Evolutionary conservation across 2,888 invertebrate species (phyloP), one percentile per base, ranked within the genome.

Genomic region (Mythimna lalbum): DNA sequence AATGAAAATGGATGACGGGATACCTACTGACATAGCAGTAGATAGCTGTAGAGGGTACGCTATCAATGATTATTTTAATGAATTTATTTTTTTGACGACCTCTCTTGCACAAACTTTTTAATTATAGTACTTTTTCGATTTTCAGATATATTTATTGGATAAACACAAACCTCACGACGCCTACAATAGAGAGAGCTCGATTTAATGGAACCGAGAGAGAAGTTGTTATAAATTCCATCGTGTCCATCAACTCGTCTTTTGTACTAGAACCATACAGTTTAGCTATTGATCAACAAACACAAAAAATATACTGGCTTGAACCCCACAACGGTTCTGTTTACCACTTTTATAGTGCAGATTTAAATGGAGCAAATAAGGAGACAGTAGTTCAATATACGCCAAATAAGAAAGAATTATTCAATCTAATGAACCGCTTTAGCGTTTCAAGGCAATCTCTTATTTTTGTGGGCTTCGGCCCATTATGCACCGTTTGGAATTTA

Each of bases 101-200:
- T 63, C 17, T 39, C 5, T 63, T 21, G 43, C 17, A 21, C 27
- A 27, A 4, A 27, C 27, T 27, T 27, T 27, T 3, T 27, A 3
- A 1, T 4, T 31, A 67, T 21, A 14, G 10, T 23, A 10, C n/a
- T 66, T n/a, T 31, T 68, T 47, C 10, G 23, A 73, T 71, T 93
- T 94, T 43, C 91, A 97, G 98, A 63, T 97, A 97, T 78, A 93
- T 99, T 73, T 99, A 98, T 90, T 99, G 99, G 98, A 97, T 98
- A 7, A 99, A 98, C 92, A 97, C 97, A 85, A 97, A 98, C 87
- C 93, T 94, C 21, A 93, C 94, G n/a, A 96, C 96, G 62, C 97
- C 98, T 4, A 97, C 97, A 63, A 98, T 99, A 71, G 98, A 98
- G 90, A 96, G 98, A 69, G 97, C 98, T 1, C 96, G 96, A 65